These are phyloP conservation scores for Eledona agricola DNA, from an alignment of 2,888 invertebrate genomes.

Conservation along the genomic window DNA sequence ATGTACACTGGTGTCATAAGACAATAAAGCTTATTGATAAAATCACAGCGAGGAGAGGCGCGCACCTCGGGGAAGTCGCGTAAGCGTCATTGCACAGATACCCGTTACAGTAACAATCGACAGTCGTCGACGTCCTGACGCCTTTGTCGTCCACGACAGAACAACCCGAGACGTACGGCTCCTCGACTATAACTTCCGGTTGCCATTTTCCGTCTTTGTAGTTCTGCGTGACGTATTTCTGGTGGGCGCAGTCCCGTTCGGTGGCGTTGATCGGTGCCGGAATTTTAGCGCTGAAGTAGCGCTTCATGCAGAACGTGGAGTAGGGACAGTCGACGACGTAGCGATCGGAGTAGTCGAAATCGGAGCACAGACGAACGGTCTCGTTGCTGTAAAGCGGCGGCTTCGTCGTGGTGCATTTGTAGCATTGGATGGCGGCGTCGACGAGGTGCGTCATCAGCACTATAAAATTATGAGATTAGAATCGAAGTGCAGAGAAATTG, in stretches of 20 bases:
- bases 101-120: constrained; percentile 80
- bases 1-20: constrained; percentile 4
- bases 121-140: constrained; percentile 68
- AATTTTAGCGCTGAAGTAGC: constrained; percentile 72
- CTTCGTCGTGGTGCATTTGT: constrained; percentile 75
- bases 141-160: constrained; percentile 70
- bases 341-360: constrained; percentile 76
- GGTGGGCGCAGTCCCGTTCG: constrained; percentile 77
- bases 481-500: neutral
- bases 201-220: constrained; percentile 73
- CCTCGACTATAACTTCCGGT: constrained; percentile 70
- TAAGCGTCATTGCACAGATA: constrained; percentile 72
- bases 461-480: no score
- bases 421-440: constrained; percentile 70
- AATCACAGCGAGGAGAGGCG: constrained; percentile 22
- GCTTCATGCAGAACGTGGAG: constrained; percentile 86
- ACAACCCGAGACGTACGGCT: constrained; percentile 79
- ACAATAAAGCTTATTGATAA: constrained; percentile 1
- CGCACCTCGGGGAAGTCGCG: neutral
- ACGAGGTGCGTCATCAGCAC: no score
- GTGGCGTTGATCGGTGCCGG: constrained; percentile 65
- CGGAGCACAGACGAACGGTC: constrained; percentile 74
- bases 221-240: constrained; percentile 72
- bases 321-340: constrained; percentile 80
- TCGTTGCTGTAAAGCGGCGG: constrained; percentile 68